Base-by-base conservation (phyloP, 2,888 invertebrate genomes). In the Lysandra coridon region DNA sequence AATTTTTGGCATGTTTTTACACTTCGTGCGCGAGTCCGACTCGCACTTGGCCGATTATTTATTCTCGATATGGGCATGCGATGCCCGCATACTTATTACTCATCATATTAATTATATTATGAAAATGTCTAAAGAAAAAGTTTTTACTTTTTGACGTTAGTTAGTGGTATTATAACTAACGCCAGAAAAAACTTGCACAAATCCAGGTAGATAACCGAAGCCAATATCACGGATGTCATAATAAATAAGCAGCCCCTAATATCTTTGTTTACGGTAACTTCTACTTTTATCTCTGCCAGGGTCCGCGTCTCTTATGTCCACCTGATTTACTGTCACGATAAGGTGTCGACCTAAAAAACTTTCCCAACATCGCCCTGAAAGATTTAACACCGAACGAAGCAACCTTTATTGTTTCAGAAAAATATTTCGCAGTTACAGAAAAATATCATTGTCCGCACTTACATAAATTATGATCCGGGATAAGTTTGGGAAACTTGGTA, bases 291-390 rank as follows among this genome's bases (percentile, higher is more conserved):
- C 91, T 89, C 90, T 88, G 88, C 85, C 85, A 86, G 87, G 87
- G 85, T 82, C 88, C 88, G 89, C 90, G 88, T 90, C 88, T 88
- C 85, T 90, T 87, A 88, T 90, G 91, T 91, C 91, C 92, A 88
- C 90, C 89, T 92, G 92, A 92, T 92, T 92, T 92, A 92, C 91
- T 86, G 85, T 88, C 86, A 88, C 88, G 92, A 92, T 91, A 92
- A 91, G 90, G 90, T 90, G 88, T 86, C 90, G 88, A 88, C 91
- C 91, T 89, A 90, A 91, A 76, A 92, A 92, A 92, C 87, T 90
- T 91, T 89, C 87, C 86, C 87, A 86, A 87, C 87, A 86, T 86
- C 87, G 89, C 89, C 88, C 85, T 85, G 83, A 82, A 89, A 91
- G 91, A 91, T 92, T 91, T 91, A 91, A 91, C 91, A 89, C 88